Evolutionary conservation across 2,888 invertebrate species (phyloP), one percentile per base, ranked within the genome.

Genomic region (Nephrotoma guestfalica): DNA sequence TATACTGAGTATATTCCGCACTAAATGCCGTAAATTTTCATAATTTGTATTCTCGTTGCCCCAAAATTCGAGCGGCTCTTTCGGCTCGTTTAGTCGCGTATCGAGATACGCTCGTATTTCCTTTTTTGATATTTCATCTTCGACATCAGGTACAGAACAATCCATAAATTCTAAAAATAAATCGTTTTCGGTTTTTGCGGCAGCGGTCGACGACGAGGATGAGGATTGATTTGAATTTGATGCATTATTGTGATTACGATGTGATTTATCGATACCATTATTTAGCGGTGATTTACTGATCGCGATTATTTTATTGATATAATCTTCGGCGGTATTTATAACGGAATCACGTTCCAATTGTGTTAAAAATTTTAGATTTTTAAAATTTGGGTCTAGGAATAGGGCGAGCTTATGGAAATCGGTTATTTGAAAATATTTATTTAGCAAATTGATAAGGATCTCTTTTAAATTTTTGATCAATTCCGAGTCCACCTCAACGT

Each of bases 351-450:
- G 86, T 86, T 88, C 88, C 9, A 43, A 40, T 41, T 86, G 84
- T 30, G 86, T 86, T 41, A 88, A 86, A 85, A 88, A 88, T 87
- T 88, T 88, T 13, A 88, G 18, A 43, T 86, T 87, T 86, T 88
- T 88, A 45, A 88, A 88, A 85, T 88, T 88, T 7, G 88, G 88
- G 86, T 88, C 87, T 6, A 88, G 30, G 30, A 88, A 88, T 15
- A 88, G 85, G 15, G 88, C 87, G 45, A 88, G 45, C 86, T 87
- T 87, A 85, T 88, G 87, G 45, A 87, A 86, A 43, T 87, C 88
- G n/a, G 86, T 87, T 71, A 87, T 86, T 9, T 84, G 83, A 41
- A 87, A 87, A 41, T 87, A 86, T 71, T 87, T 86, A 83, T 87
- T 86, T 2, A 87, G 40, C 45, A 87, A 43, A 11, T 86, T 41